Conservation (phyloP, 2,797 vertebrate species). For the Coilia nasus region DNA sequence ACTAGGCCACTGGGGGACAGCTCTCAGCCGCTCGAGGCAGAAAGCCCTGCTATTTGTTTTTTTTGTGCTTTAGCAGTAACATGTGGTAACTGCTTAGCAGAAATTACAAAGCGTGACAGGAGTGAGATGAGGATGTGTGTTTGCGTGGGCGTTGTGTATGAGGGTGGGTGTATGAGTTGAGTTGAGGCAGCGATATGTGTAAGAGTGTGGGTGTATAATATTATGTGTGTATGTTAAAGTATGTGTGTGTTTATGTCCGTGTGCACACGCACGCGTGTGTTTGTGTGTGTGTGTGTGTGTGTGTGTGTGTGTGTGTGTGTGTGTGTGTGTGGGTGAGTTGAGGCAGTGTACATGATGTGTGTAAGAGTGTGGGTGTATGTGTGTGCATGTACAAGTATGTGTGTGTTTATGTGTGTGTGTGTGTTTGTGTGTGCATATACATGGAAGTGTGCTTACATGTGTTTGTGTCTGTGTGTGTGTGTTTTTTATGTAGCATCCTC, state of each 20-base stretch:
- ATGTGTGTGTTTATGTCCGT: neutral
- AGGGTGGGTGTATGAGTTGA: no score
- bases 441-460: no score
- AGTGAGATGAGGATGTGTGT: neutral
- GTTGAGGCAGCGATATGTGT: no score
- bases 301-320: neutral
- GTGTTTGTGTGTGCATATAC: neutral
- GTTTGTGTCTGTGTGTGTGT: neutral
- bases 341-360: neutral
- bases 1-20: neutral
- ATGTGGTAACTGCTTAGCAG: neutral
- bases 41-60: neutral
- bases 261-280: neutral
- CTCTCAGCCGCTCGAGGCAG: neutral
- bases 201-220: no score
- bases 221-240: no score
- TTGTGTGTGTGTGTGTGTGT: neutral
- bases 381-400: neutral
- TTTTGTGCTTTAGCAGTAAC: neutral
- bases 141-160: no score
- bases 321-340: neutral
- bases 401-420: neutral
- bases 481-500: neutral
- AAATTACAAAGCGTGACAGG: neutral
- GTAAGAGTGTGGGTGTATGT: neutral